A percentile compares a stretch with the other conserved stretches of the same genome.
Conservation (phyloP, 37 sponge, comb jelly and placozoan species). For the Ianthella basta region DNA sequence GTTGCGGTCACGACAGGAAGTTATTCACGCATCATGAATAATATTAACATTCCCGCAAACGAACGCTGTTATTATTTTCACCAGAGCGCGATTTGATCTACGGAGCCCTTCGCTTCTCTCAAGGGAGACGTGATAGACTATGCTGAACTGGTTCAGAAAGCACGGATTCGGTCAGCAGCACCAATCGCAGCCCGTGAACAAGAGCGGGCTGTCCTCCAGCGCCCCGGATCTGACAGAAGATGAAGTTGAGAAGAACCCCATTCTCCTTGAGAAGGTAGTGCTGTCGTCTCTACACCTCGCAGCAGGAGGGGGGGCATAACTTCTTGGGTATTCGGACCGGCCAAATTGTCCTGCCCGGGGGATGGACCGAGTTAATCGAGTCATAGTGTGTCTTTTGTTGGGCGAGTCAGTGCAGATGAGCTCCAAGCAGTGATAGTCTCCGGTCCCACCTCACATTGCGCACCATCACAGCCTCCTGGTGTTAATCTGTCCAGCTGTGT, state of each 20-base stretch:
- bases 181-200: too few species aligned
- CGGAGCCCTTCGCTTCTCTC: background rate
- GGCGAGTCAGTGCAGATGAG: too few species aligned
- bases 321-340: too few species aligned
- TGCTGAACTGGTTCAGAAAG: constrained; percentile 25
- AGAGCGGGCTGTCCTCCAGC: constrained; percentile 18
- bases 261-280: constrained; percentile 26
- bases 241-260: background rate
- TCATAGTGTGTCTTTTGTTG: too few species aligned
- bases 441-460: too few species aligned
- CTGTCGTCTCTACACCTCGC: background rate
- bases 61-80: background rate
- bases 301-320: background rate
- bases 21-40: background rate
- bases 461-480: too few species aligned
- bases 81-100: background rate
- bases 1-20: too few species aligned
- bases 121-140: background rate
- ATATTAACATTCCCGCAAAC: constrained; percentile 10
- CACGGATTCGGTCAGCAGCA: background rate
- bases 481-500: too few species aligned
- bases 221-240: constrained; percentile 30
- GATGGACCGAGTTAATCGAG: too few species aligned
- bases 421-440: too few species aligned
- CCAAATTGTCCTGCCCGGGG: too few species aligned